Percentiles rank a stretch among this genome's conserved stretches.
Evolutionary conservation across 2,797 vertebrate genomes (phyloP).

Genomic region (Gallinago solitaria): DNA sequence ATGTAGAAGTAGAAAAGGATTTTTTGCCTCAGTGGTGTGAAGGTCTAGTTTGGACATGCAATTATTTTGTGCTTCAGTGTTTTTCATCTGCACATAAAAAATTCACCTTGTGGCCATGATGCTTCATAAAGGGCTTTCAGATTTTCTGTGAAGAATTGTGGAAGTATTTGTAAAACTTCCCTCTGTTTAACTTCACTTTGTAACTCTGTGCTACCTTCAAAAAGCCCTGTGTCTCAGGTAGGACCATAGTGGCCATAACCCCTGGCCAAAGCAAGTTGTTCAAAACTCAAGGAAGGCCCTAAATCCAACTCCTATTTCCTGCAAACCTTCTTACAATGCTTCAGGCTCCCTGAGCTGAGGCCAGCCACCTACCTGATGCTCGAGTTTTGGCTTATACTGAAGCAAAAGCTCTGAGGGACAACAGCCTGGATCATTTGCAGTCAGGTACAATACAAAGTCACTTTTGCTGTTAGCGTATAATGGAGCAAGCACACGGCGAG

Average conservation of each 20-base stretch:
- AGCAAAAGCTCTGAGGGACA: neutral
- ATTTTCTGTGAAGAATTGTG: neutral
- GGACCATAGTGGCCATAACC: neutral
- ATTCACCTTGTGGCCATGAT: neutral
- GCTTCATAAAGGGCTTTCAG: neutral
- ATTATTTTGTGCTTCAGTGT: neutral
- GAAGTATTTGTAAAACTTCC: neutral
- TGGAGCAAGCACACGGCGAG: neutral
- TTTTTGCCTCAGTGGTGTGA: neutral
- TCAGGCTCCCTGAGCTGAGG: neutral
- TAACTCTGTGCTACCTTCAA: neutral
- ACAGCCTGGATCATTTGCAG: neutral
- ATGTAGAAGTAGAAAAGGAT: neutral
- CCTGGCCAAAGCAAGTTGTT: neutral
- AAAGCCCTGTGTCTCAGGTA: neutral
- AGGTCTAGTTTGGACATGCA: neutral
- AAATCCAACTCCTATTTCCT: neutral
- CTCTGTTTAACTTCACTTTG: neutral
- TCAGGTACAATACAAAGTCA: constrained; percentile 18
- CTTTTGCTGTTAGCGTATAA: constrained; percentile 21
- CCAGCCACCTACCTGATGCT: neutral
- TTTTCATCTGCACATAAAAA: neutral
- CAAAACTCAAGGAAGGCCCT: neutral
- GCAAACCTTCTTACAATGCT: neutral
- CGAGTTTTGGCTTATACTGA: neutral